Base-by-base conservation (phyloP, 2,888 invertebrate species). In the Meghimatium bilineatum region DNA sequence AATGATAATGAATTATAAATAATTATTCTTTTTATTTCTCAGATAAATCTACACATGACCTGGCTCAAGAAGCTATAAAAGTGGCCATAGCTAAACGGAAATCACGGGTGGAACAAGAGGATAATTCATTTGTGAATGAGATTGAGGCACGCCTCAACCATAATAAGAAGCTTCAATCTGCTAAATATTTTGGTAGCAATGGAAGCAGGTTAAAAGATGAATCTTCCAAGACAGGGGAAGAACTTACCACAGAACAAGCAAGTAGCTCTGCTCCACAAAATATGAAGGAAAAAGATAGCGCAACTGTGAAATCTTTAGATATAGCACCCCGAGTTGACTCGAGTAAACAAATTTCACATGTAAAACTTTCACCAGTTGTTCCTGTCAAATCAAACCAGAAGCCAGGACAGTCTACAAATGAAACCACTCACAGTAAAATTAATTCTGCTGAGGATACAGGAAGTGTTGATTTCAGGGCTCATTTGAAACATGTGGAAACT, bases 51-150 rank as follows among this genome's bases (percentile, higher is more conserved):
- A 86, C 32, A 85, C 86, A 83, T 49, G 86, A 86, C 26, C 79
- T 86, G 71, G 87, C 86, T 32, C 92, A 93, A 66, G 90, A 90
- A 71, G 93, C 92, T 10, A 89, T 93, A 44, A 88, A 91, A 78
- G 91, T 91, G 23, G 93, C 93, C 10, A 91, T 93, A 3, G 92
- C 91, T 34, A 90, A 88, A 80, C 85, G 93, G 29, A 89, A 92
- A 69, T 86, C 86, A 67, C 75, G 89, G 23, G 88, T 93, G 23
- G 91, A 91, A 36, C 87, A 89, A 76, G 82, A 82, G n/a, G 85
- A 89, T 26, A 89, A 90, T 56, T 84, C 87, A 29, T 89, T 92
- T 71, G 90, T 92, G 34, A 89, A 90, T 29, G 88, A 87, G 63
- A 92, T 93, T 38, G 93, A 93, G 85, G 88, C 88, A 67, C 87